Evolutionary conservation across 2,113 vertebrate genomes (phyloP).

Genomic region (Callaeas wilsoni): DNA sequence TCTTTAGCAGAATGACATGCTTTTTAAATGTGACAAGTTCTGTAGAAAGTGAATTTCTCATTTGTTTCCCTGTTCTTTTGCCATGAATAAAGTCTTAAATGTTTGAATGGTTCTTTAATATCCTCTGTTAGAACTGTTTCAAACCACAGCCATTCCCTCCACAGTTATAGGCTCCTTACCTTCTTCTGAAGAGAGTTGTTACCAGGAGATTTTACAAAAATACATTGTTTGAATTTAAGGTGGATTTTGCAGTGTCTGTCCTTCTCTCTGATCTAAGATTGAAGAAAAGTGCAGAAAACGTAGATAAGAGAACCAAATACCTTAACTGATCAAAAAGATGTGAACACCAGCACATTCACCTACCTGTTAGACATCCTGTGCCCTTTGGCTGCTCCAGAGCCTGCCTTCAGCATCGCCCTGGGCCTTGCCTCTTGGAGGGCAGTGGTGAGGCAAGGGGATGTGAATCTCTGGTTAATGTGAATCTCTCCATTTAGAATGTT

Average conservation of each 20-base stretch:
- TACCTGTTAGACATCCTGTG: not conserved
- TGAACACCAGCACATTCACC: too few species aligned
- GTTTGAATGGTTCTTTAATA: not conserved
- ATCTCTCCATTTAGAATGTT: not conserved
- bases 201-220: not conserved
- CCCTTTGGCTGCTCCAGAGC: not conserved
- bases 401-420: not conserved
- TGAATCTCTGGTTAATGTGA: not conserved
- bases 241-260: not conserved
- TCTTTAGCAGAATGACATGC: not conserved
- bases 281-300: not conserved
- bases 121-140: not conserved
- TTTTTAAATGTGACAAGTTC: not conserved
- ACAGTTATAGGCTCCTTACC: not conserved
- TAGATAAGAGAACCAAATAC: not conserved
- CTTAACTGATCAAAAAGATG: not conserved
- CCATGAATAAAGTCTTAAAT: not conserved
- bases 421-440: not conserved
- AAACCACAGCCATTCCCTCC: not conserved
- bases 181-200: not conserved
- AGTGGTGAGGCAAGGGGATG: not conserved
- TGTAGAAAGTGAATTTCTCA: not conserved
- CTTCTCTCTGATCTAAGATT: not conserved
- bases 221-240: not conserved
- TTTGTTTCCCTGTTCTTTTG: not conserved